A percentile compares a stretch with the other conserved stretches of the same genome.
Conservation (phyloP, 2,888 invertebrate species). For the Andrena bicolor region DNA sequence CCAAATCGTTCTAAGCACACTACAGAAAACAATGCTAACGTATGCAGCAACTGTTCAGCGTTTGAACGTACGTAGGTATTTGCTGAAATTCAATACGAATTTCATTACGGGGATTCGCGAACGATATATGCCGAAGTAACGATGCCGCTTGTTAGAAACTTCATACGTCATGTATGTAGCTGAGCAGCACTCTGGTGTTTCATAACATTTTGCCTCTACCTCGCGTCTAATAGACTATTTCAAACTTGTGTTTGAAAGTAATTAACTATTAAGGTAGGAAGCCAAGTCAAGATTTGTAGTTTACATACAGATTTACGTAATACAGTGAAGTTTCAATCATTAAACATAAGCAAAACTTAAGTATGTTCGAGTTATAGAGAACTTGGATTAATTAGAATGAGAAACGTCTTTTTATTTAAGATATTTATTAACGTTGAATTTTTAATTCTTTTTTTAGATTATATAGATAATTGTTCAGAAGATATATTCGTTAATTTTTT, state of each 20-base stretch:
- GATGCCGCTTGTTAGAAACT: conserved; percentile 10
- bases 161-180: not conserved
- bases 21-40: conserved; percentile 2
- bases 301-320: no score
- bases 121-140: conserved; percentile 3
- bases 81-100: conserved; percentile 15
- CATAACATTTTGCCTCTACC: not conserved
- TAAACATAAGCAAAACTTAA: no score
- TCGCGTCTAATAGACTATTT: not conserved
- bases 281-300: no score
- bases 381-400: no score
- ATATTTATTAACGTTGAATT: no score
- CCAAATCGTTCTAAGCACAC: not conserved
- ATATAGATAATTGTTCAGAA: no score
- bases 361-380: no score
- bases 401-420: no score
- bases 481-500: no score
- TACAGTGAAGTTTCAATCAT: no score
- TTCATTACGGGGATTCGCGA: not conserved
- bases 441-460: no score
- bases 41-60: not conserved
- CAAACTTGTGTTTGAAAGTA: not conserved
- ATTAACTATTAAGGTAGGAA: not conserved
- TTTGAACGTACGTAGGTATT: not conserved
- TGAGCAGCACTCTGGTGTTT: not conserved